phyloP scores from a whole-genome alignment of 2,797 vertebrate genomes.

The Cottoperca gobio region DNA sequence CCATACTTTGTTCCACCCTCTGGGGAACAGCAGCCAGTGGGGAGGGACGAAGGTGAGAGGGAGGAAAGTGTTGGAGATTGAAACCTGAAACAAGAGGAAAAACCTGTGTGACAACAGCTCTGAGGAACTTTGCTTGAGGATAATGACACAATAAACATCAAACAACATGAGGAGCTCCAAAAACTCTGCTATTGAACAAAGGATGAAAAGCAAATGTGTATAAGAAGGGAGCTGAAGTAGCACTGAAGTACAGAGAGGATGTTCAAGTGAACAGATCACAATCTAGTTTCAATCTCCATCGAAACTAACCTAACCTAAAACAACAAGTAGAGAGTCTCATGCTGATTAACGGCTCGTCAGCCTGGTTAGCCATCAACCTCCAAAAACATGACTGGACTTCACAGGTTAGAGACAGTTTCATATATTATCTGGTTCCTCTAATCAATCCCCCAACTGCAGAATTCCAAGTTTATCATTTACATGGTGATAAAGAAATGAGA shows the following conservation, averaged over 20 bases:
- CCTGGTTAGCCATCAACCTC: slow-evolving; percentile 2
- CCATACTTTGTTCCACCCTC: slow-evolving; percentile 67
- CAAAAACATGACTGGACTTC: background rate
- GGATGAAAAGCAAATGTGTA: background rate
- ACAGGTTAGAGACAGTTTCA: background rate
- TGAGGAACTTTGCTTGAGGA: background rate
- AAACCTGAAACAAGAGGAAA: slow-evolving; percentile 53
- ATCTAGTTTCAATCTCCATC: background rate
- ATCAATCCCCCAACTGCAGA: background rate
- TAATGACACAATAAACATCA: background rate
- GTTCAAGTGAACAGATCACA: background rate
- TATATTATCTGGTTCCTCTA: background rate
- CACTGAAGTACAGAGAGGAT: background rate
- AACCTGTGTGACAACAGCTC: slow-evolving; percentile 30
- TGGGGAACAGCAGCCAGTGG: slow-evolving; percentile 46
- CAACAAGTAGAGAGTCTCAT: background rate
- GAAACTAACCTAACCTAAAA: background rate
- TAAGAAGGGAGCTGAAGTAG: background rate
- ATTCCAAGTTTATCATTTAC: background rate
- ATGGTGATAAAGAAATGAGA: background rate
- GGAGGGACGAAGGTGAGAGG: background rate
- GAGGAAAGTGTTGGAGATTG: background rate
- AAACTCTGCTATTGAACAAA: background rate
- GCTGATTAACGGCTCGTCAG: background rate
- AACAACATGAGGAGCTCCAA: background rate